Conservation (phyloP, 2,888 invertebrate species). For the Autographa pulchrina region DNA sequence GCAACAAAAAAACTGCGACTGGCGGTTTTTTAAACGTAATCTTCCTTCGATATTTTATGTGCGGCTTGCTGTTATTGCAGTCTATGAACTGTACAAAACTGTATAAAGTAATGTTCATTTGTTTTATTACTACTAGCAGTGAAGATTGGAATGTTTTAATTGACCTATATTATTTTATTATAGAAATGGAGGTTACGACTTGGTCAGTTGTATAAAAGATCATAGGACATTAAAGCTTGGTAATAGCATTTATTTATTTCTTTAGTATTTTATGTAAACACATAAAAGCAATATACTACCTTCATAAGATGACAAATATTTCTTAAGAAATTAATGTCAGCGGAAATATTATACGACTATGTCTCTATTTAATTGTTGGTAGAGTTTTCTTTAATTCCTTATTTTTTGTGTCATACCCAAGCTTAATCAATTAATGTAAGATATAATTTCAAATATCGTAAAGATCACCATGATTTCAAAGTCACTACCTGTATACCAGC, state of each 20-base stretch:
- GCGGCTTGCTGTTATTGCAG: slow-evolving; percentile 7
- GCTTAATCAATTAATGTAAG: too few species aligned
- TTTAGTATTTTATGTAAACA: too few species aligned
- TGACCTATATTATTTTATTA: slow-evolving; percentile 7
- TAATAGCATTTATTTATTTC: too few species aligned
- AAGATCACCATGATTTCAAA: slow-evolving; percentile 1
- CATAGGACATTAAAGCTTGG: background rate
- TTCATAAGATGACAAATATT: too few species aligned
- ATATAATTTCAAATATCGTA: too few species aligned
- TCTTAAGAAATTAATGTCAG: too few species aligned
- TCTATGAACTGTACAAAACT: slow-evolving; percentile 15
- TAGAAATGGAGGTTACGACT: slow-evolving; percentile 3
- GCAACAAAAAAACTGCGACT: slow-evolving; percentile 34
- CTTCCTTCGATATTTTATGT: slow-evolving; percentile 28
- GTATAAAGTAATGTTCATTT: slow-evolving; percentile 18
- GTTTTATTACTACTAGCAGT: background rate
- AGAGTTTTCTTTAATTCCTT: too few species aligned
- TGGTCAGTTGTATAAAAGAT: background rate
- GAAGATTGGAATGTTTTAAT: background rate
- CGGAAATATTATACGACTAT: too few species aligned
- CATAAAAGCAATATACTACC: too few species aligned
- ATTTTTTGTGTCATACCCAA: too few species aligned
- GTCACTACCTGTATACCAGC: slow-evolving; percentile 44
- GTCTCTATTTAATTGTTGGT: too few species aligned
- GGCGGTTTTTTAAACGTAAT: slow-evolving; percentile 44